These are phyloP conservation scores for Colistium nudipinnis DNA, from an alignment of 2,113 vertebrate genomes.

Conservation along the genomic window DNA sequence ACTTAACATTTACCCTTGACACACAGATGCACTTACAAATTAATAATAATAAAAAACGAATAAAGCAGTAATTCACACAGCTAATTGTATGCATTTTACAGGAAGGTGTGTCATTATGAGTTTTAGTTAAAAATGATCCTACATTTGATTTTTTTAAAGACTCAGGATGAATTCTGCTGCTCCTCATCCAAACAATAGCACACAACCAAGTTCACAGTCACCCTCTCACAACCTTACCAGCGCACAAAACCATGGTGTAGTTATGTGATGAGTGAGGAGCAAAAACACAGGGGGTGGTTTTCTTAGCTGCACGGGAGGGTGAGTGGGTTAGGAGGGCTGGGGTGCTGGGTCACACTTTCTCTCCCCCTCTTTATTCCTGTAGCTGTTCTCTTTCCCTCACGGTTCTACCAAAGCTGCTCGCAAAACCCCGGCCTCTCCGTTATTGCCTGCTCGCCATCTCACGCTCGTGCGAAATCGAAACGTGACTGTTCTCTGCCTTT, in stretches of 20 bases:
- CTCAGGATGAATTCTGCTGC: neutral
- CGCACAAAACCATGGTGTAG: slow-evolving; percentile 42
- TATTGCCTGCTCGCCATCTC: slow-evolving; percentile 7
- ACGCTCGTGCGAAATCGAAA: slow-evolving; percentile 5
- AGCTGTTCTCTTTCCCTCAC: slow-evolving; percentile 26
- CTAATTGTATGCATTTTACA: neutral
- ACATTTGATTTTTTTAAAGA: neutral
- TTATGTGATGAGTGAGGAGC: slow-evolving; percentile 47
- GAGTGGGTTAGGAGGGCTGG: slow-evolving; percentile 27
- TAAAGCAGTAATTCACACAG: no score
- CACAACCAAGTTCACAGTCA: neutral
- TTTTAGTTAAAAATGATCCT: no score
- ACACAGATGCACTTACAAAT: no score
- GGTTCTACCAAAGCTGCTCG: slow-evolving; percentile 16
- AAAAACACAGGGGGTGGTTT: slow-evolving; percentile 61
- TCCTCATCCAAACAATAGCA: neutral
- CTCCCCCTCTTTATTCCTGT: slow-evolving; percentile 31
- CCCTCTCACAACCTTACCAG: no score
- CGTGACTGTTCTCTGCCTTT: neutral
- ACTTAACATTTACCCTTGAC: neutral
- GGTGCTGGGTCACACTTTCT: slow-evolving; percentile 45
- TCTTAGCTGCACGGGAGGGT: slow-evolving; percentile 55
- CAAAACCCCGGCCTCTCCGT: slow-evolving; percentile 10
- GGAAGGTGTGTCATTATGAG: slow-evolving; percentile 14
- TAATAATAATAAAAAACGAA: no score